Conservation (phyloP, 2,113 vertebrate genomes). For the Morphnarchus princeps region DNA sequence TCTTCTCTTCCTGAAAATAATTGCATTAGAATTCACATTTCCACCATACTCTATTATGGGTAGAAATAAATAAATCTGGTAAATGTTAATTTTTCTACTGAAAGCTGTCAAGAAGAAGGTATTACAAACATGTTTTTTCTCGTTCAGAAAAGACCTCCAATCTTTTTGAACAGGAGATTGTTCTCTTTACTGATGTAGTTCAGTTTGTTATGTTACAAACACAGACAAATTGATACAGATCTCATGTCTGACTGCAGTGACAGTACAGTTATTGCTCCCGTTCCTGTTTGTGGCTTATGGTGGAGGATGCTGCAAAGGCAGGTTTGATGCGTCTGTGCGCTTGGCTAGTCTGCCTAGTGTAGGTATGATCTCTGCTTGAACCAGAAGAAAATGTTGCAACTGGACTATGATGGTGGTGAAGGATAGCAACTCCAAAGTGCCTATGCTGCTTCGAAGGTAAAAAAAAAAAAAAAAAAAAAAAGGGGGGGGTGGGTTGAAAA, state of each 20-base stretch:
- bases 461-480: neutral
- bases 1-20: neutral
- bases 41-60: neutral
- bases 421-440: neutral
- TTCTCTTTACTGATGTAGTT: neutral
- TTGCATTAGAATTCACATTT: neutral
- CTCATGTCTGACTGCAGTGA: neutral
- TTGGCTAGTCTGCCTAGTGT: neutral
- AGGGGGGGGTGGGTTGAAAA: neutral
- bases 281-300: neutral
- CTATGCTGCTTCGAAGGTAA: neutral
- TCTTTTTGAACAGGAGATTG: neutral
- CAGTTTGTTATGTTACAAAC: neutral
- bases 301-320: neutral
- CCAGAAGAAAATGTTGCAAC: neutral
- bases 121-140: neutral
- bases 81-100: neutral
- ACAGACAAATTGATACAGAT: neutral
- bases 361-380: neutral
- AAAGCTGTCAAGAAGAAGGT: neutral
- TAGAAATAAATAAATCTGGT: neutral
- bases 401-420: neutral
- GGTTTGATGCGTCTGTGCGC: neutral
- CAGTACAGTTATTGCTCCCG: neutral
- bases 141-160: neutral